Base-by-base conservation (phyloP, 2,797 vertebrate genomes). In the Bovichtus variegatus region DNA sequence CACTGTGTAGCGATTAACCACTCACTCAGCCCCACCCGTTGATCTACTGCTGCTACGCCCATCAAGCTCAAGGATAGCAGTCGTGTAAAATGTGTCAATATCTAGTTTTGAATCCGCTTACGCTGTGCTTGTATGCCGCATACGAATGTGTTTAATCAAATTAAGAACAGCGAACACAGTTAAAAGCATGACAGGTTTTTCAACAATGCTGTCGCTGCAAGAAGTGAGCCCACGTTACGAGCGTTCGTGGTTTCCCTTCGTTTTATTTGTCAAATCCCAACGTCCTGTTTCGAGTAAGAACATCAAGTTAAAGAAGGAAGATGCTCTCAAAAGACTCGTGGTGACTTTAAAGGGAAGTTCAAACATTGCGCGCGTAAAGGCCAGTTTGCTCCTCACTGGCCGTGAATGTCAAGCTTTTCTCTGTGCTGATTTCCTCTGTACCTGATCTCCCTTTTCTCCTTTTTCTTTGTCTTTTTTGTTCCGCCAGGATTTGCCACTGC, bases 401-500 rank as follows among this genome's bases (percentile, higher is more conserved):
- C 12, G 16, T 40, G 23, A 6, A 18, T 21, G 4, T 1, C n/a
- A 29, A 25, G 5, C 40, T 57, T 34, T 27, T n/a, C 15, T 57
- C 38, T 57, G n/a, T 54, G 2, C n/a, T 47, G 11, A 9, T 50
- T 25, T 66, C 74, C 57, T 60, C 51, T 41, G 40, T 83, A 72
- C 82, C 93, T 95, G 91, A 94, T 93, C 91, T 92, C 31, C 82
- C 12, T 78, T 51, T 63, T 47, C 78, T 29, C 72, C 4, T 38
- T 46, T 71, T 12, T 78, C 36, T 89, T 54, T 86, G 27, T 84
- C 80, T 94, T 94, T 92, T 94, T 92, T 90, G 82, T 94, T 94
- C 88, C 92, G 96, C 95, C 96, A 97, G 95, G 97, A 97, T 86
- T 90, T 97, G 90, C 96, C 97, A 50, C 94, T 97, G 83, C 96